A percentile compares a stretch with the other conserved stretches of the same genome.
phyloP scores from a whole-genome alignment of 2,113 vertebrate species.

The Tonatia bakeri region DNA sequence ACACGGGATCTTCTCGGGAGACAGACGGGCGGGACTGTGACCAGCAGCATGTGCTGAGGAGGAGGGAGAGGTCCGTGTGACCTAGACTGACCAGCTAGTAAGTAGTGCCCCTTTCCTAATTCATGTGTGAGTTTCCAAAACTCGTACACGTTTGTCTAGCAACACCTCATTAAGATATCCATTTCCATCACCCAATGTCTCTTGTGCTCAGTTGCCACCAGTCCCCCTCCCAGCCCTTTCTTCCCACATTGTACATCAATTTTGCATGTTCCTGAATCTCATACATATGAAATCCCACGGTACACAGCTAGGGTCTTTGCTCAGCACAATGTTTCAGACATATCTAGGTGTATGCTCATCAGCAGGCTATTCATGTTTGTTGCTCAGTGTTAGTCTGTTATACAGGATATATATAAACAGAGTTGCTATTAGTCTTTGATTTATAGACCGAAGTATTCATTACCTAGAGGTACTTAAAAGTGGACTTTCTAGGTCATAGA shows the following conservation, averaged over 20 bases:
- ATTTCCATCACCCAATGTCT: not conserved
- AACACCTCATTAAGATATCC: not conserved
- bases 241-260: not conserved
- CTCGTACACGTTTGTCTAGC: not conserved
- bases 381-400: not conserved
- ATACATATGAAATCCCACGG: not conserved
- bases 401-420: not conserved
- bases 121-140: not conserved
- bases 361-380: not conserved
- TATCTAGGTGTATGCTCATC: not conserved
- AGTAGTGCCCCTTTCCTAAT: not conserved
- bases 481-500: not conserved
- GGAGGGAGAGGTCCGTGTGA: not conserved
- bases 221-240: not conserved
- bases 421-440: not conserved
- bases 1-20: not conserved
- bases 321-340: not conserved
- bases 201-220: not conserved
- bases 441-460: not conserved
- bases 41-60: not conserved
- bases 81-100: not conserved
- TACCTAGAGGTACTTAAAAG: not conserved
- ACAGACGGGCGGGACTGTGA: no score
- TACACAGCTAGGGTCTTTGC: not conserved
- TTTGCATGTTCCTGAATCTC: not conserved